Evolutionary conservation across 2,888 invertebrate species (phyloP), one percentile per base, ranked within the genome.

Genomic region (Nebria brevicollis): DNA sequence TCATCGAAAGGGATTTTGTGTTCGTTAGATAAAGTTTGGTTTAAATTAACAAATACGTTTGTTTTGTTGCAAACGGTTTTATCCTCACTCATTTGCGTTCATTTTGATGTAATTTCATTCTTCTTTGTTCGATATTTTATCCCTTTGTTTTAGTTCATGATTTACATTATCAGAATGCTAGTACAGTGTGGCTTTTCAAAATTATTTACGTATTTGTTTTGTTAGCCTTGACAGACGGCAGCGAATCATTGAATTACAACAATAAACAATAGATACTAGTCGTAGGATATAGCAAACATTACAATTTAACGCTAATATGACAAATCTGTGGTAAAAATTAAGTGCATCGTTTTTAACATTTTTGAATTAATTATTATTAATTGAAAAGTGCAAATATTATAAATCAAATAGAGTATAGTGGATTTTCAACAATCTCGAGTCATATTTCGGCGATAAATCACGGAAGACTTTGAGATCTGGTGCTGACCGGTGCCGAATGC

Each of bases 1-100:
- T 80, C 75, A 80, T 80, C 80, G 75, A 75, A 80, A 80, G 80
- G 80, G 80, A 79, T 79, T 79, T 79, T 43, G 54, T 54, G 75
- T 79, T 75, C 75, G 74, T 79, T 79, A 79, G 79, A 80, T 80
- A 80, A 80, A 80, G 80, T 80, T 54, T 54, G 75, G 68, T 80
- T 80, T 80, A 75, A 80, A 75, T 75, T 75, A 75, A 75, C 75
- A 75, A 75, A 80, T 75, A 80, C 80, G 54, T 80, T 54, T 70
- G 75, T 75, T 80, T 75, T 80, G 72, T 73, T 41, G 20, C 26
- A 15, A 73, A 42, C 15, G 42, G 26, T 42, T 73, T 70, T 54
- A 54, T 54, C 54, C 54, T 54, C 54, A 54, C 6, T 54, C 54
- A 54, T 54, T 54, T 13, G 54, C 54, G 54, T 54, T 54, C 54